Conservation (phyloP, 2,888 invertebrate species). For the Drosophila conformis region DNA sequence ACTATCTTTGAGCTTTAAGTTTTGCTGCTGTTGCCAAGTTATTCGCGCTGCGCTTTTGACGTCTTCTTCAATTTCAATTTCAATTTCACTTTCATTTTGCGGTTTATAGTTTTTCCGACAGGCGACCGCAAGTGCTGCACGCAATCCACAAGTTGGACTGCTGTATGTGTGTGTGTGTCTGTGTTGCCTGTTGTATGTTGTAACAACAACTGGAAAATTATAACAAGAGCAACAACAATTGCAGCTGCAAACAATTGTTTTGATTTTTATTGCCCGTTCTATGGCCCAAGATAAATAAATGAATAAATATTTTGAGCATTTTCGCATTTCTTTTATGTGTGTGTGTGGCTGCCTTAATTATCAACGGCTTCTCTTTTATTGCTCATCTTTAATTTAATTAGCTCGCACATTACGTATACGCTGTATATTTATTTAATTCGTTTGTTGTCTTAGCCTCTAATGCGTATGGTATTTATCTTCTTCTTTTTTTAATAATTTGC, state of each 20-base stretch:
- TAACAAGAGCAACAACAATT: conserved; percentile 65
- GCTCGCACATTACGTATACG: conserved; percentile 60
- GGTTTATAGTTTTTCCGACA: conserved; percentile 72
- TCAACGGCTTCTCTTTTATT: conserved; percentile 31
- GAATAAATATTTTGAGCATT: conserved; percentile 30
- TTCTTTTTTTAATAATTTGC: conserved; percentile 8
- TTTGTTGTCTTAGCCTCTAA: conserved; percentile 3
- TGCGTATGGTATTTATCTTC: not conserved
- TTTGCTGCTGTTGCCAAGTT: conserved; percentile 16
- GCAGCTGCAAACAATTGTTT: conserved; percentile 50
- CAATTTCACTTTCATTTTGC: conserved; percentile 78
- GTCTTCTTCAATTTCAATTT: conserved; percentile 79
- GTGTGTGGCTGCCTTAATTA: conserved; percentile 19
- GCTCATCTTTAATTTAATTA: conserved; percentile 58
- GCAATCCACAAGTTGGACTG: conserved; percentile 57
- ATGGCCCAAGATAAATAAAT: conserved; percentile 26
- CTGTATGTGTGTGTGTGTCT: conserved; percentile 27
- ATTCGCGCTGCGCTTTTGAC: conserved; percentile 53
- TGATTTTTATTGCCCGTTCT: conserved; percentile 48
- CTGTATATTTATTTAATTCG: conserved; percentile 15
- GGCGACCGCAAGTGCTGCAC: conserved; percentile 65
- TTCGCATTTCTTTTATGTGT: conserved; percentile 23
- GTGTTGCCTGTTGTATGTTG: conserved; percentile 63
- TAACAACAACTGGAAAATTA: conserved; percentile 68
- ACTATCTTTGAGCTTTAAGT: conserved; percentile 8